Conservation (phyloP, 2,797 vertebrate genomes). For the Takifugu rubripes region DNA sequence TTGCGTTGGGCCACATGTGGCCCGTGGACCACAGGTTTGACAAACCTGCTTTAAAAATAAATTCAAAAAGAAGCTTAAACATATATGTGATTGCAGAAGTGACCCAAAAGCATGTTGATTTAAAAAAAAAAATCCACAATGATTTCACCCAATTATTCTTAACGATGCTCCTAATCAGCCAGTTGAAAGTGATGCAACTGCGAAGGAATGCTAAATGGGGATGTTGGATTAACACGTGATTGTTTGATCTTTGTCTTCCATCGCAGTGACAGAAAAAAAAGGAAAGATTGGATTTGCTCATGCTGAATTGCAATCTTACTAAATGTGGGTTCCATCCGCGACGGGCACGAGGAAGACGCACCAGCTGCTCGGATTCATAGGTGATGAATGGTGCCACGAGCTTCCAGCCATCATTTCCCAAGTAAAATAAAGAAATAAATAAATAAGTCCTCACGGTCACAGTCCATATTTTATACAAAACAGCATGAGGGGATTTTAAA, state of each 20-base stretch:
- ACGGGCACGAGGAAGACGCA: slow-evolving; percentile 45
- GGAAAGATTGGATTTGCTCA: slow-evolving; percentile 4
- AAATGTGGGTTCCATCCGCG: slow-evolving; percentile 36
- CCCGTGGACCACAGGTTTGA: too few species aligned
- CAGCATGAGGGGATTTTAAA: slow-evolving; percentile 62
- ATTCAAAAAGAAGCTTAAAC: too few species aligned
- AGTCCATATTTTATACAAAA: slow-evolving; percentile 67
- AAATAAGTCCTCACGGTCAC: slow-evolving; percentile 51
- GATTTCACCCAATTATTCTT: too few species aligned
- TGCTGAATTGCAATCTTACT: slow-evolving; percentile 18
- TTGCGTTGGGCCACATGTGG: too few species aligned
- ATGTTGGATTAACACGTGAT: neutral
- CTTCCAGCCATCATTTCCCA: slow-evolving; percentile 55
- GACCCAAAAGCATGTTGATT: too few species aligned
- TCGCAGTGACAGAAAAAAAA: slow-evolving; percentile 24
- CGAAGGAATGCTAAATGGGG: neutral
- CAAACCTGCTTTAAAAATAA: too few species aligned
- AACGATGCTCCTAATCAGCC: too few species aligned
- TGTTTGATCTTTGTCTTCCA: slow-evolving; percentile 8
- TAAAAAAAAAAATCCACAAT: too few species aligned
- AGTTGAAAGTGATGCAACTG: neutral
- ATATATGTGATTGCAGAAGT: too few species aligned
- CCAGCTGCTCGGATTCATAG: slow-evolving; percentile 53
- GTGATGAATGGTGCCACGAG: slow-evolving; percentile 57
- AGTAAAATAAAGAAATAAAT: slow-evolving; percentile 8